These are phyloP conservation scores for Anser cygnoides DNA, from an alignment of 2,113 vertebrate species.

Conservation along the genomic window DNA sequence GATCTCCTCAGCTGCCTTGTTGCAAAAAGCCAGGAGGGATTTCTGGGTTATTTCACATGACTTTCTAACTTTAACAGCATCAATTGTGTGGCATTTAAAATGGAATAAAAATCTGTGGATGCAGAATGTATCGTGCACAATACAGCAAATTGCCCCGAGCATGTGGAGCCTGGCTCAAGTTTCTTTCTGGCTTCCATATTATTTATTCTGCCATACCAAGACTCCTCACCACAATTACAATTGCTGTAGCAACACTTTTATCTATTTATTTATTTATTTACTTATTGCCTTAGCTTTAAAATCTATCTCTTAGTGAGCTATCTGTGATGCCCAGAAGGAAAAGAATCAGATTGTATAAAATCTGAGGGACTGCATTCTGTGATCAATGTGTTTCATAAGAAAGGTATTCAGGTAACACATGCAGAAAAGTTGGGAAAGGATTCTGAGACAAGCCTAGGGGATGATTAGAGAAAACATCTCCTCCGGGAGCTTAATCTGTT, in stretches of 20 bases:
- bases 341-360: neutral
- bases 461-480: neutral
- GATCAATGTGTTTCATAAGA: neutral
- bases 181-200: neutral
- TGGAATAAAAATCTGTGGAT: neutral
- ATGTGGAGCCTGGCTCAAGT: neutral
- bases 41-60: neutral
- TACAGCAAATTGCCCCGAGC: neutral
- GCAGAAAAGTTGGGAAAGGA: neutral
- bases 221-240: neutral
- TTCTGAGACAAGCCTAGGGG: neutral
- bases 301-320: neutral
- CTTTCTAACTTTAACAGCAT: neutral
- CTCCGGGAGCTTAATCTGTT: neutral
- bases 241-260: neutral
- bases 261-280: neutral
- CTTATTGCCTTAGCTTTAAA: neutral
- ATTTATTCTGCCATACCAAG: neutral
- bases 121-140: neutral
- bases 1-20: neutral
- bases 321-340: neutral
- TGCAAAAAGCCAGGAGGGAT: neutral
- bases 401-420: neutral
- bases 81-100: neutral
- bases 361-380: neutral